Evolutionary conservation across 2,888 invertebrate genomes (phyloP).

Genomic region (Drosophila villosipedis): DNA sequence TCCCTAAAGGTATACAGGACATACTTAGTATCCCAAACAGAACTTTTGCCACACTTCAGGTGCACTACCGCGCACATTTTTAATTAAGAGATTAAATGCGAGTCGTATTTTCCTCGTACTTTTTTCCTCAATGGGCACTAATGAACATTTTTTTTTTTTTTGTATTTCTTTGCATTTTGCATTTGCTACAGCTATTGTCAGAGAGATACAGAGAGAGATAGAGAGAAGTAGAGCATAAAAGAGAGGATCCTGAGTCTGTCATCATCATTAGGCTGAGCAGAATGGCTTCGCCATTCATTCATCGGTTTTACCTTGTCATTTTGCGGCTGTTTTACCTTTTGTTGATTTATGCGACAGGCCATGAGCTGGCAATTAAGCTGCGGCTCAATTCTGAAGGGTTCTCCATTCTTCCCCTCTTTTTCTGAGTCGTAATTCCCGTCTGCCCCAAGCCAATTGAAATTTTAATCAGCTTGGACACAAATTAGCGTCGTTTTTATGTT

Average conservation of each 20-base stretch:
- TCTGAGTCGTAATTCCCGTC: conserved; percentile 1
- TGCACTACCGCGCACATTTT: conserved; percentile 65
- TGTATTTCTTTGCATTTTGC: conserved; percentile 20
- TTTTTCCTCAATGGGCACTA: conserved; percentile 50
- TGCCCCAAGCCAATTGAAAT: conserved; percentile 65
- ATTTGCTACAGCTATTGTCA: conserved; percentile 63
- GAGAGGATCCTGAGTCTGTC: conserved; percentile 26
- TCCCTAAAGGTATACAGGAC: conserved; percentile 8
- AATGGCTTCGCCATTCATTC: conserved; percentile 44
- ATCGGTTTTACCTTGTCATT: conserved; percentile 61
- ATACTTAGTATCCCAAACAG: conserved; percentile 15
- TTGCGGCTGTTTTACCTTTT: conserved; percentile 63
- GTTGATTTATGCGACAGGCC: conserved; percentile 66
- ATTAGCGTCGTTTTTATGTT: conserved; percentile 66
- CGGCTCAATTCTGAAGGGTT: conserved; percentile 47
- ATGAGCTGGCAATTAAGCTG: conserved; percentile 70
- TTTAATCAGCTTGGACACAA: conserved; percentile 78
- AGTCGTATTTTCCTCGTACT: conserved; percentile 21
- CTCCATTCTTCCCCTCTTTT: background rate
- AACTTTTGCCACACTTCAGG: conserved; percentile 52
- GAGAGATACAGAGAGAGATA: background rate
- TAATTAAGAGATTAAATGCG: conserved; percentile 79
- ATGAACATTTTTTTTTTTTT: conserved; percentile 57
- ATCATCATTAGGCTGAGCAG: conserved; percentile 72
- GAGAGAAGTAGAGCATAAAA: background rate